phyloP scores from a whole-genome alignment of 2,888 invertebrate genomes.

The Peribatodes rhomboidaria region DNA sequence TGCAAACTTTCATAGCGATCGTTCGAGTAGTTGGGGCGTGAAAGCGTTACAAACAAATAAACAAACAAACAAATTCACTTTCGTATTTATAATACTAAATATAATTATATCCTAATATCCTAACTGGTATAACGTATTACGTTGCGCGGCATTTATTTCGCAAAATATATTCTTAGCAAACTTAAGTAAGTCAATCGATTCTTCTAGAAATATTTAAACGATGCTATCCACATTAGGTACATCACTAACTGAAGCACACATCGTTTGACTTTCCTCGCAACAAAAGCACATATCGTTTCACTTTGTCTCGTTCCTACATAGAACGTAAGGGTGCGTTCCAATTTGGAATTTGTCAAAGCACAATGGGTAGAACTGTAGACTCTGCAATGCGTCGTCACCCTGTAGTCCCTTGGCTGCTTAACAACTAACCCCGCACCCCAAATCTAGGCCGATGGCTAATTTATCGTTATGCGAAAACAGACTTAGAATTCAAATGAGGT shows the following conservation, averaged over 20 bases:
- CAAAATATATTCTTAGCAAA: too few relatives aligned
- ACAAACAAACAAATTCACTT: too few relatives aligned
- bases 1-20: too few relatives aligned
- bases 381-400: slow-evolving; percentile 77
- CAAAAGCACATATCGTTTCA: slow-evolving; percentile 6
- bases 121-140: too few relatives aligned
- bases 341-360: slow-evolving; percentile 57
- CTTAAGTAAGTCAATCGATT: too few relatives aligned
- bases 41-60: too few relatives aligned
- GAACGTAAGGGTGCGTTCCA: slow-evolving; percentile 43
- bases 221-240: neutral
- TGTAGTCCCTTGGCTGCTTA: slow-evolving; percentile 57
- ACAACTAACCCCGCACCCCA: slow-evolving; percentile 54
- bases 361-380: slow-evolving; percentile 59
- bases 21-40: too few relatives aligned
- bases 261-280: neutral
- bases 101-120: too few relatives aligned
- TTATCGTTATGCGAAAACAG: slow-evolving; percentile 52
- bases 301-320: slow-evolving; percentile 7
- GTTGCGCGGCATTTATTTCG: too few relatives aligned
- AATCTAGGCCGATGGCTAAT: slow-evolving; percentile 41
- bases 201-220: too few relatives aligned
- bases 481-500: slow-evolving; percentile 50
- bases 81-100: too few relatives aligned
- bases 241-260: slow-evolving; percentile 3